A percentile compares a stretch with the other conserved stretches of the same genome.
These are phyloP conservation scores for Notodonta ziczac DNA, from an alignment of 2,888 invertebrate species.

Conservation along the genomic window DNA sequence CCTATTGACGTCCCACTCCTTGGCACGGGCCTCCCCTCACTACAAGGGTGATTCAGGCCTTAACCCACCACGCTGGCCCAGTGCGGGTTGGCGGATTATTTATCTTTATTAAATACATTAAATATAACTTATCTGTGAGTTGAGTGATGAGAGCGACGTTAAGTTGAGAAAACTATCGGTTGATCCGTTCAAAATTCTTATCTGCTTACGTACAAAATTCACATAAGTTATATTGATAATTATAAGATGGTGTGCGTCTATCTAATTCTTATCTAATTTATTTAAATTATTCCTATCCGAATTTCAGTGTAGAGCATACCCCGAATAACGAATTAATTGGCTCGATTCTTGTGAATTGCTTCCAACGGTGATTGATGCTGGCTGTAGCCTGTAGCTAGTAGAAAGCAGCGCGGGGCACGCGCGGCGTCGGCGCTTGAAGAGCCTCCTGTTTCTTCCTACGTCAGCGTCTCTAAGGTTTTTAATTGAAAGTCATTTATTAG, in stretches of 20 bases:
- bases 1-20: too few species aligned
- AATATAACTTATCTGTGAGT: too few species aligned
- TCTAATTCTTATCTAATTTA: constrained; percentile 13
- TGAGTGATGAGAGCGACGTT: too few species aligned
- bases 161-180: too few species aligned
- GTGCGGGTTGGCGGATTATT: too few species aligned
- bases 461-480: constrained; percentile 13
- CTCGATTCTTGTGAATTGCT: constrained; percentile 41
- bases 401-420: constrained; percentile 13
- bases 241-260: background rate
- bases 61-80: too few species aligned
- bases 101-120: too few species aligned
- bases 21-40: too few species aligned
- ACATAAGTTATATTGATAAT: too few species aligned
- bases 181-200: too few species aligned
- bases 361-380: constrained; percentile 47
- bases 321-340: constrained; percentile 38
- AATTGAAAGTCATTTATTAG: background rate
- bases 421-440: constrained; percentile 10
- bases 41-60: too few species aligned
- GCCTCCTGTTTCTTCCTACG: constrained; percentile 21
- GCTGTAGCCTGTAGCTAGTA: constrained; percentile 33
- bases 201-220: background rate
- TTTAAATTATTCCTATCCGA: constrained; percentile 10
- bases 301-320: constrained; percentile 19